Evolutionary conservation across 2,797 vertebrate genomes (phyloP).

Genomic region (Poeciliopsis presidionis): DNA sequence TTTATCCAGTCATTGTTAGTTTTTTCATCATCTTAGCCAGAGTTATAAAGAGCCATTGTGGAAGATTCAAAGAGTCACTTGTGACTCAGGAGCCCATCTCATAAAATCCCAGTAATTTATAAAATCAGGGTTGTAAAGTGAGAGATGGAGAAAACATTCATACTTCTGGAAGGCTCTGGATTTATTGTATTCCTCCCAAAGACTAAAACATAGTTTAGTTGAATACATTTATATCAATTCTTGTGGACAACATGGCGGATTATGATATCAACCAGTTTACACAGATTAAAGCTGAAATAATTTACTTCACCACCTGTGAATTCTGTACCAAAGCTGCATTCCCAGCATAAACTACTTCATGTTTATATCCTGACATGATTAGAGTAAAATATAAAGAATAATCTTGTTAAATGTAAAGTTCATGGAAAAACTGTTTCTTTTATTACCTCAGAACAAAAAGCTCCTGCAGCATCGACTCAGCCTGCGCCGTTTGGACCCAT

Average conservation of each 20-base stretch:
- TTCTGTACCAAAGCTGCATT: background rate
- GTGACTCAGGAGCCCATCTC: background rate
- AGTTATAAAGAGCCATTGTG: too few species aligned
- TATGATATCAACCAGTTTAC: background rate
- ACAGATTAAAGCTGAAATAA: background rate
- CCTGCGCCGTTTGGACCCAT: constrained; percentile 56
- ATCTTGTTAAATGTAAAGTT: background rate
- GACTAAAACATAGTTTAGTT: background rate
- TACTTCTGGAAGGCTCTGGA: background rate
- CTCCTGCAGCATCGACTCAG: constrained; percentile 39
- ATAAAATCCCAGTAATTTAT: background rate
- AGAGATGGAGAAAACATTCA: background rate
- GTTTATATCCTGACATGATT: background rate
- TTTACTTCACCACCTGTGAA: background rate
- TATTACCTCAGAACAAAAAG: constrained; percentile 70
- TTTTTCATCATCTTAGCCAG: too few species aligned
- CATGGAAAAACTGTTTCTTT: constrained; percentile 5
- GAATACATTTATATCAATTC: background rate
- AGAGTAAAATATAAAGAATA: background rate
- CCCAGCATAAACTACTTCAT: background rate
- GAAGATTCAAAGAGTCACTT: too few species aligned
- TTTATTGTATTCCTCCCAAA: background rate
- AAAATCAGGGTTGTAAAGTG: background rate
- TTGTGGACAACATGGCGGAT: background rate
- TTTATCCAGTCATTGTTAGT: too few species aligned